A percentile compares a stretch with the other conserved stretches of the same genome.
Evolutionary conservation across 2,113 vertebrate genomes (phyloP).

Genomic region (Phoxinus phoxinus): DNA sequence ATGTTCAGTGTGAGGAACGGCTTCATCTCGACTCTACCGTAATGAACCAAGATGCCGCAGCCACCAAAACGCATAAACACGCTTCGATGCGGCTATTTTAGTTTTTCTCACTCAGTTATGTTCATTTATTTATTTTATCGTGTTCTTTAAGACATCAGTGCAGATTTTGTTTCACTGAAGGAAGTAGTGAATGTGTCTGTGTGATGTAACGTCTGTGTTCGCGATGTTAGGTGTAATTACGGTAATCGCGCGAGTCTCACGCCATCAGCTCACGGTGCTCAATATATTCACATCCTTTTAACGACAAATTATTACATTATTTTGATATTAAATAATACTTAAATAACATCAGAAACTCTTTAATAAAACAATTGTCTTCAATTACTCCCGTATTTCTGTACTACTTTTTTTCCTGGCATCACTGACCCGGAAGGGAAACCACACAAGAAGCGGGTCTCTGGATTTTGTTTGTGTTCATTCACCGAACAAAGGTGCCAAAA

Average conservation of each 20-base stretch:
- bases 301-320: neutral
- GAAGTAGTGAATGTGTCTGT: neutral
- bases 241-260: constrained; percentile 51
- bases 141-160: neutral
- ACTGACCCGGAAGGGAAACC: neutral
- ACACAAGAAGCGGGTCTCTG: neutral
- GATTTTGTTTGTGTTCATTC: neutral
- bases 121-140: rapidly evolving
- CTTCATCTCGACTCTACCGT: neutral
- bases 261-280: constrained; percentile 15
- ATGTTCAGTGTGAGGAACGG: neutral
- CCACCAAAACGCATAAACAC: neutral
- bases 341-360: neutral
- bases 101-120: too few species aligned
- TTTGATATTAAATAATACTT: neutral
- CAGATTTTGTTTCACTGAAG: neutral
- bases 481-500: neutral
- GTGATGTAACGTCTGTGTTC: neutral
- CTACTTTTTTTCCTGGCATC: neutral
- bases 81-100: neutral
- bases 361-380: neutral
- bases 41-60: neutral
- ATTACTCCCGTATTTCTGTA: neutral
- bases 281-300: neutral
- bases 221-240: neutral